Evolutionary conservation across 1,140 invertebrate genomes (phyloP).

Genomic region (Orius insidiosus): DNA sequence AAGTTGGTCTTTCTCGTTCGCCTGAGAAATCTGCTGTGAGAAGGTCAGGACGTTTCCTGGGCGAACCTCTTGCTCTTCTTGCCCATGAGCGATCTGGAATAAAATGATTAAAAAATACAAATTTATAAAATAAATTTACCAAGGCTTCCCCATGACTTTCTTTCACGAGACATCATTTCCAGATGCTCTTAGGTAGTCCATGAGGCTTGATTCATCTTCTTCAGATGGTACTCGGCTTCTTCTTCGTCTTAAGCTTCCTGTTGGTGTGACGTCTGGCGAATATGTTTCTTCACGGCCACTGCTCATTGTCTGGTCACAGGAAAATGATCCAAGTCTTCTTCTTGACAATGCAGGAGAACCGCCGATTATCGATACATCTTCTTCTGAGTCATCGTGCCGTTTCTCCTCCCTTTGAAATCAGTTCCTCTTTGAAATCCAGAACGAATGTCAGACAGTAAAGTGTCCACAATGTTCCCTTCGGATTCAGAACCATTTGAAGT

Average conservation of each 20-base stretch:
- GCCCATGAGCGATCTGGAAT: constrained; percentile 83
- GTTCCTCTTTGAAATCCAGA: constrained; percentile 37
- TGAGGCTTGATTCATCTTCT: constrained; percentile 65
- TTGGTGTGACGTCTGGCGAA: constrained; percentile 75
- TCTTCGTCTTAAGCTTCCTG: constrained; percentile 62
- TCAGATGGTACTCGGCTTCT: constrained; percentile 64
- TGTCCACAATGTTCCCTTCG: constrained; percentile 52
- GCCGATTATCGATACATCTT: constrained; percentile 37
- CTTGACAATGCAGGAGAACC: constrained; percentile 48
- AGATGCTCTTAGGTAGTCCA: constrained; percentile 66
- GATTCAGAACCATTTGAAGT: constrained; percentile 61
- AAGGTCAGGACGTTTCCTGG: constrained; percentile 44
- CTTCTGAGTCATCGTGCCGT: constrained; percentile 38
- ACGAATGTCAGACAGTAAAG: constrained; percentile 51
- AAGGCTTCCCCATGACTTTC: constrained; percentile 69
- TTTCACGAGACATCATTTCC: constrained; percentile 59
- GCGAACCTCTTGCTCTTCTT: constrained; percentile 51
- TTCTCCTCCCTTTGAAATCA: constrained; percentile 25
- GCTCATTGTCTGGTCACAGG: constrained; percentile 32
- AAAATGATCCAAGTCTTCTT: constrained; percentile 46
- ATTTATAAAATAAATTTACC: too few species aligned
- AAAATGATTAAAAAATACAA: too few species aligned
- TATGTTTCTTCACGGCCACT: constrained; percentile 40
- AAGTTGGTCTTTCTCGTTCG: constrained; percentile 53
- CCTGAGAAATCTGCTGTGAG: constrained; percentile 47